A percentile compares a stretch with the other conserved stretches of the same genome.
These are phyloP conservation scores for Plumapathes pennacea DNA, from an alignment of 92 coral and sea anemone genomes.

Conservation along the genomic window DNA sequence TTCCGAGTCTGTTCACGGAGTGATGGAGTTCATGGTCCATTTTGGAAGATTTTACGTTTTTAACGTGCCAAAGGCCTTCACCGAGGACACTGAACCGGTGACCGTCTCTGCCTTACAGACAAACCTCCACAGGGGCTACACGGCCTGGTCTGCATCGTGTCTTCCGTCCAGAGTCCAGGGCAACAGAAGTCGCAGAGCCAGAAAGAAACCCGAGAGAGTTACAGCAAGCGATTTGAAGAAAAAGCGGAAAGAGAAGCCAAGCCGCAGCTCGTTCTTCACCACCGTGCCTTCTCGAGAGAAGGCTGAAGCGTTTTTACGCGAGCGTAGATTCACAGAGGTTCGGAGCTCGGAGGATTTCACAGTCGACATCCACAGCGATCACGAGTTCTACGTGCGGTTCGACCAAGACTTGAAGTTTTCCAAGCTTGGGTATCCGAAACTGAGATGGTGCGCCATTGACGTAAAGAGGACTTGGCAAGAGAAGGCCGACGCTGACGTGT, in stretches of 20 bases:
- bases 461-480: slow-evolving; percentile 87
- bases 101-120: slow-evolving; percentile 78
- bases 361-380: slow-evolving; percentile 61
- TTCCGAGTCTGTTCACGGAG: slow-evolving; percentile 74
- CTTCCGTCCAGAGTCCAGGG: slow-evolving; percentile 8
- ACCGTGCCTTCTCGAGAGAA: slow-evolving; percentile 53
- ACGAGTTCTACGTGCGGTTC: slow-evolving; percentile 48
- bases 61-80: slow-evolving; percentile 80
- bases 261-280: slow-evolving; percentile 84
- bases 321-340: slow-evolving; percentile 49
- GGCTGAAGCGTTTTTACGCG: slow-evolving; percentile 36
- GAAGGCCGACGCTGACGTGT: slow-evolving; percentile 30
- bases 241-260: slow-evolving; percentile 54
- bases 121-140: slow-evolving; percentile 53
- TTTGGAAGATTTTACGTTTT: slow-evolving; percentile 92
- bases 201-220: not conserved
- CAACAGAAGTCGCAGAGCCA: slow-evolving; percentile 1
- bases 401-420: slow-evolving; percentile 47
- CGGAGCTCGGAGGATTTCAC: slow-evolving; percentile 33
- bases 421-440: slow-evolving; percentile 57
- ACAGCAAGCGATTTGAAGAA: slow-evolving; percentile 31
- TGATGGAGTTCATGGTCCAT: slow-evolving; percentile 78
- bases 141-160: slow-evolving; percentile 12
- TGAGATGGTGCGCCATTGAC: slow-evolving; percentile 90
- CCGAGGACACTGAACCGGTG: slow-evolving; percentile 87